Evolutionary conservation across 1,140 invertebrate genomes (phyloP), one percentile per base, ranked within the genome.

Genomic region (Drosophila azteca): DNA sequence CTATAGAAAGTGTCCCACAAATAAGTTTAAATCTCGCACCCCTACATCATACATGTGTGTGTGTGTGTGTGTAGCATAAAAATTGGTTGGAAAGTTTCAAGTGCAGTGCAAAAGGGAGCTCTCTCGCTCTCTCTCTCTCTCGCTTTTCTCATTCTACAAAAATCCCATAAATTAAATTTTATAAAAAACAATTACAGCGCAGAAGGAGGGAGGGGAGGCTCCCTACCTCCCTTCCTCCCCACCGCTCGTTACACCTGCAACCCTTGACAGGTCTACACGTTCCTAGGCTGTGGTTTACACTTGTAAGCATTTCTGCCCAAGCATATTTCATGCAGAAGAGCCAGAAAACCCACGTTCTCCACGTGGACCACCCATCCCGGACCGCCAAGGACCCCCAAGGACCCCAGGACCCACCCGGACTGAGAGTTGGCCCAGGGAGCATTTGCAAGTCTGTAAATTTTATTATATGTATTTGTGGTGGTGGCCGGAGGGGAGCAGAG

Each of bases 111-210:
- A 8, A 8, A 55, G 50, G 49, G 49, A 44, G 52, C 70, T 2
- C 46, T 13, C 24, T 13, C 35, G 11, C 17, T 20, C 17, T 20
- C 17, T 20, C 17, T 24, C 7, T 15, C 9, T 24, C 24, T 35
- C 24, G 0, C 17, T 20, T 20, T 26, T 26, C 29, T 44, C 17
- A 50, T 60, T 71, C 59, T 78, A 63, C 62, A 87, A 83, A 87
- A 88, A 88, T 87, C 79, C 79, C 83, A 87, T 88, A 87, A 87
- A 87, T 87, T 87, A 83, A 77, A 87, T 87, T 88, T 88, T 83
- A 87, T 87, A 85, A 87, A 87, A 87, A 87, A 87, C 83, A 88
- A 87, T 87, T 87, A 87, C 83, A 77, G 80, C 71, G 70, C 51
- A 54, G 77, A 62, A 72, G 77, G 65, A 72, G 80, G 60, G 52